Evolutionary conservation across 2,113 vertebrate species (phyloP).

Genomic region (Pangasianodon hypophthalmus): DNA sequence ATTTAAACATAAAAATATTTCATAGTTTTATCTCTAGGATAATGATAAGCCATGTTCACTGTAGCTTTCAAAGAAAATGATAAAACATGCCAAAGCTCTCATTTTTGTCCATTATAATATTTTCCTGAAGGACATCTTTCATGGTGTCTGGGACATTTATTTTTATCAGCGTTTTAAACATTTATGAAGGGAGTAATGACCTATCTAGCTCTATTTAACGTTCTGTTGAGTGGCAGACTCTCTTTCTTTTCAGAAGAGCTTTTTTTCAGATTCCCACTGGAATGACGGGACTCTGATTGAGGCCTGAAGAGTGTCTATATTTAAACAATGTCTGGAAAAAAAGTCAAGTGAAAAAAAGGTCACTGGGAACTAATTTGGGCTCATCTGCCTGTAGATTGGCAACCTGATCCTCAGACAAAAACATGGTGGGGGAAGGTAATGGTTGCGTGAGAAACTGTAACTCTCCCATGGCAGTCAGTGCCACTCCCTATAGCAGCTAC

Average conservation of each 20-base stretch:
- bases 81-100: neutral
- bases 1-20: neutral
- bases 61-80: neutral
- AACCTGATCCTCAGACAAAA: constrained; percentile 62
- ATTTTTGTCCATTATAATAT: neutral
- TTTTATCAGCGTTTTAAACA: constrained; percentile 38
- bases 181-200: constrained; percentile 28
- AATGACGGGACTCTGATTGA: constrained; percentile 35
- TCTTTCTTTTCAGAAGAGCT: constrained; percentile 10
- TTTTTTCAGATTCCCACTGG: constrained; percentile 4
- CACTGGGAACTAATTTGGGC: constrained; percentile 60
- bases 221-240: neutral
- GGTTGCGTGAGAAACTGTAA: constrained; percentile 49
- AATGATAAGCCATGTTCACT: neutral
- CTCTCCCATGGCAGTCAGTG: constrained; percentile 23
- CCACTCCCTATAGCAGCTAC: constrained; percentile 26
- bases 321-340: constrained; percentile 22
- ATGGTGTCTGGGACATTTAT: constrained; percentile 32
- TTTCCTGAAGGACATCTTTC: constrained; percentile 15
- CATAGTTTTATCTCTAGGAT: neutral
- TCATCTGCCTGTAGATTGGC: constrained; percentile 44
- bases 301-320: constrained; percentile 44
- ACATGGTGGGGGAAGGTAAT: constrained; percentile 49
- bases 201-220: constrained; percentile 30
- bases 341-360: constrained; percentile 51